Evolutionary conservation across 2,113 vertebrate genomes (phyloP).

Genomic region (Psilopsiagon aurifrons): DNA sequence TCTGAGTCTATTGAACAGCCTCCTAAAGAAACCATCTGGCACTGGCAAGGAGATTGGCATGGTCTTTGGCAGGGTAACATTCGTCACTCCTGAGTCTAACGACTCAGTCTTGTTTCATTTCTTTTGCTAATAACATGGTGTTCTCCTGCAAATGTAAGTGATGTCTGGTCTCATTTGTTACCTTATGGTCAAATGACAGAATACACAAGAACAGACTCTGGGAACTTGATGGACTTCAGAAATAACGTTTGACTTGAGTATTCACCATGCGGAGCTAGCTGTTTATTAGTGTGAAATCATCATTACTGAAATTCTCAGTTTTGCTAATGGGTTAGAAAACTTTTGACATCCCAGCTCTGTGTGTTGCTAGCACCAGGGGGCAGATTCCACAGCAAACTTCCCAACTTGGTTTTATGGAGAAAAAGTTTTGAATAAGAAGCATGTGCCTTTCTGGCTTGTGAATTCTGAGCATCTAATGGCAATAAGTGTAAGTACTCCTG

Average conservation of each 20-base stretch:
- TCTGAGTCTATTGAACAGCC: background rate
- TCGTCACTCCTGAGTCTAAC: background rate
- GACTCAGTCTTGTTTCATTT: background rate
- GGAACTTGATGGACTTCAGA: background rate
- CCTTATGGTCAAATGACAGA: background rate
- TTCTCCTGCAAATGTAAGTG: background rate
- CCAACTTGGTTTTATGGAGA: background rate
- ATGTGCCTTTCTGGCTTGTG: background rate
- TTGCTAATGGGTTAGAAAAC: background rate
- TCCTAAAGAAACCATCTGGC: slow-evolving; percentile 35
- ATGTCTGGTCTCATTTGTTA: background rate
- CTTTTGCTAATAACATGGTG: background rate
- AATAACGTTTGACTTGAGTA: background rate
- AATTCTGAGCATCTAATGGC: background rate
- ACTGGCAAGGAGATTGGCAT: background rate
- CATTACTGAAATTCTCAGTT: background rate
- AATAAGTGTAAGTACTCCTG: background rate
- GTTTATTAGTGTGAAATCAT: background rate
- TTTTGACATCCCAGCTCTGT: background rate
- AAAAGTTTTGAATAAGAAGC: background rate
- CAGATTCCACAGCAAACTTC: background rate
- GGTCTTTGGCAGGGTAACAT: background rate
- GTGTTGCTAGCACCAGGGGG: background rate
- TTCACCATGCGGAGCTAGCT: background rate
- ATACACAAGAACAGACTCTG: background rate